Evolutionary conservation across 1,140 invertebrate species (phyloP).

Genomic region (Branchinecta lindahli): DNA sequence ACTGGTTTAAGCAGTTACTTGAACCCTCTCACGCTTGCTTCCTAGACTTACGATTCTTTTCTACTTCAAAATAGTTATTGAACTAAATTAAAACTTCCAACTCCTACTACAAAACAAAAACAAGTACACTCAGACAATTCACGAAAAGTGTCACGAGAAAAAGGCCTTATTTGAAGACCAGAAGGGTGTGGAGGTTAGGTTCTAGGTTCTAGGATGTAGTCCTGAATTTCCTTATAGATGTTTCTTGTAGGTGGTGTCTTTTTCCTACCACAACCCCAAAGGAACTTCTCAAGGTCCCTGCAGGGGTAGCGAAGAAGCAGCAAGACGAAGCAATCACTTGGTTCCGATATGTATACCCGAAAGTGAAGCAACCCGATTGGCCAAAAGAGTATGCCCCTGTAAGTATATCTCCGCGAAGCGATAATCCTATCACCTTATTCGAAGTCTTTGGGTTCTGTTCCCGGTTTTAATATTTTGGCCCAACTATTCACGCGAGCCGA

Average conservation of each 20-base stretch:
- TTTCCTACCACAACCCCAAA: conserved; percentile 94
- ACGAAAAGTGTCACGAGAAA: too few species aligned
- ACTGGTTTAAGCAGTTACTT: too few species aligned
- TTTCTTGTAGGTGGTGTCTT: conserved; percentile 66
- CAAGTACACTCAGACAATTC: too few species aligned
- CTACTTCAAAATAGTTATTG: too few species aligned
- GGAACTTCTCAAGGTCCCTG: conserved; percentile 79
- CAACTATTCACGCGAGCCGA: neutral
- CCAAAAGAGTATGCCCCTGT: conserved; percentile 76
- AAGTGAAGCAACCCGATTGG: conserved; percentile 74
- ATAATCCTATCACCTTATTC: neutral
- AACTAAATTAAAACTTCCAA: too few species aligned
- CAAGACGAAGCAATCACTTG: conserved; percentile 95
- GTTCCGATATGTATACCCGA: conserved; percentile 94
- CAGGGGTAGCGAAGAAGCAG: conserved; percentile 80
- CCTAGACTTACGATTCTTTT: too few species aligned
- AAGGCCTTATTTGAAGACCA: too few species aligned
- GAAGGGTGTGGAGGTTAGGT: too few species aligned
- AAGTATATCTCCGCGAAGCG: conserved; percentile 26
- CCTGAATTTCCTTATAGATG: neutral
- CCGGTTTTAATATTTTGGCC: neutral
- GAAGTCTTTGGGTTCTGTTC: conserved; percentile 9
- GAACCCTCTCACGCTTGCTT: too few species aligned
- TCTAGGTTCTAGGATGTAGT: neutral
- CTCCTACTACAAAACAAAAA: too few species aligned